Evolutionary conservation across 2,888 invertebrate genomes (phyloP).

Genomic region (Agonopterix heracliana): DNA sequence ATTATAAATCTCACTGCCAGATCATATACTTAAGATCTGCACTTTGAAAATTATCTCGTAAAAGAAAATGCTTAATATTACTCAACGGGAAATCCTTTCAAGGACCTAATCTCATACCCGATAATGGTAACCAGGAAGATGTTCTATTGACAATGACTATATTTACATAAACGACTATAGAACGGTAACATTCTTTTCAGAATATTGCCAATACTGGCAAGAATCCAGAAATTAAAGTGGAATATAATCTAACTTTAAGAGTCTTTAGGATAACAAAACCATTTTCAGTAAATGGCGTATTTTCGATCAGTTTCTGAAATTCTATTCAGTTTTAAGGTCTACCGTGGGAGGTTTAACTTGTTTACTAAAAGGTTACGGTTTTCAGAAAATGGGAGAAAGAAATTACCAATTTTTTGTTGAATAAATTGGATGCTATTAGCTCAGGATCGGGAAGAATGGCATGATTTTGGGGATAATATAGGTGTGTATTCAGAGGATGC

Average conservation of each 20-base stretch:
- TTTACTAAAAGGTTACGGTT: too few relatives aligned
- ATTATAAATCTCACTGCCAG: too few relatives aligned
- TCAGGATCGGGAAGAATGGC: too few relatives aligned
- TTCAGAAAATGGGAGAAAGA: too few relatives aligned
- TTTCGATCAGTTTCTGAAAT: background rate
- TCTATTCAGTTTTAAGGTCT: background rate
- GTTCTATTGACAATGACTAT: slow-evolving; percentile 6
- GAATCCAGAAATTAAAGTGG: background rate
- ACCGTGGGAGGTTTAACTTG: background rate
- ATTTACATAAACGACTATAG: slow-evolving; percentile 14
- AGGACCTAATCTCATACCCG: slow-evolving; percentile 7
- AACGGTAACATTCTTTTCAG: slow-evolving; percentile 10
- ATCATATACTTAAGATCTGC: too few relatives aligned
- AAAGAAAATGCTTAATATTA: too few relatives aligned
- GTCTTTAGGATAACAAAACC: background rate
- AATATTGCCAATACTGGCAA: slow-evolving; percentile 6
- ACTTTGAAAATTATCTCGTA: too few relatives aligned
- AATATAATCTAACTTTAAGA: background rate
- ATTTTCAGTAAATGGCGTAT: background rate
- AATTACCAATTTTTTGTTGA: too few relatives aligned
- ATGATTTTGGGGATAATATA: too few relatives aligned
- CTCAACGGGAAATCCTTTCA: background rate
- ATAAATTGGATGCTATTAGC: too few relatives aligned
- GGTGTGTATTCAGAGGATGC: too few relatives aligned
- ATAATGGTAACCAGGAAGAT: slow-evolving; percentile 8